Conservation (phyloP, 2,888 invertebrate species). For the Eledone cirrhosa region DNA sequence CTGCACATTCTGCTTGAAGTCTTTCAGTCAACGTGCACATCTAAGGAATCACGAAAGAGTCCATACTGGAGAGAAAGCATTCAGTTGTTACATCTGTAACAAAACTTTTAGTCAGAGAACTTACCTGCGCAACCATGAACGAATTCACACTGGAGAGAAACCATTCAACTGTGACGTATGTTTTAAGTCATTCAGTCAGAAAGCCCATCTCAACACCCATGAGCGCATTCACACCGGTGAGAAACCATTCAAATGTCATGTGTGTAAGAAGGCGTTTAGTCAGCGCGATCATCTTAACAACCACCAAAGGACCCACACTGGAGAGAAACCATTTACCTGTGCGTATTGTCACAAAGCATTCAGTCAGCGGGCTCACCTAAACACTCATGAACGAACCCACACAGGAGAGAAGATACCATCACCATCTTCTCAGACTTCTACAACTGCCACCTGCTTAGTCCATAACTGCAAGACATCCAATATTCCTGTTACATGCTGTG, state of each 20-base stretch:
- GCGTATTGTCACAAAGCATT: constrained; percentile 22
- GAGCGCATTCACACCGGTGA: constrained; percentile 17
- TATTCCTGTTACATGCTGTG: no score
- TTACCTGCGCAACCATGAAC: constrained; percentile 22
- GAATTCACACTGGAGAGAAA: constrained; percentile 23
- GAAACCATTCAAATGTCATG: constrained; percentile 15
- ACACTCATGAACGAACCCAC: constrained; percentile 14
- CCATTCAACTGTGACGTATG: constrained; percentile 25
- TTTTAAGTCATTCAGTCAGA: constrained; percentile 21
- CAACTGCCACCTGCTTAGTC: neutral
- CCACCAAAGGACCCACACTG: constrained; percentile 12
- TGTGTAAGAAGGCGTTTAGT: constrained; percentile 2
- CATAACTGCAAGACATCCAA: neutral
- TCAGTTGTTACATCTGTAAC: neutral
- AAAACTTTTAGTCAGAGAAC: constrained; percentile 22
- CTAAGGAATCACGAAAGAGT: constrained; percentile 15
- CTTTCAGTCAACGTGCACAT: constrained; percentile 16
- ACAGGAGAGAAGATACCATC: neutral
- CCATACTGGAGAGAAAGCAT: constrained; percentile 11
- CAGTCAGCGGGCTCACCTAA: constrained; percentile 13
- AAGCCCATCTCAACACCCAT: constrained; percentile 19
- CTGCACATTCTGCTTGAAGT: constrained; percentile 9
- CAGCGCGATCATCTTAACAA: constrained; percentile 22
- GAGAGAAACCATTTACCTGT: constrained; percentile 21
- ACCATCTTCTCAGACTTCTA: neutral